These are phyloP conservation scores for Iphiclides podalirius DNA, from an alignment of 2,888 invertebrate genomes.

Conservation along the genomic window DNA sequence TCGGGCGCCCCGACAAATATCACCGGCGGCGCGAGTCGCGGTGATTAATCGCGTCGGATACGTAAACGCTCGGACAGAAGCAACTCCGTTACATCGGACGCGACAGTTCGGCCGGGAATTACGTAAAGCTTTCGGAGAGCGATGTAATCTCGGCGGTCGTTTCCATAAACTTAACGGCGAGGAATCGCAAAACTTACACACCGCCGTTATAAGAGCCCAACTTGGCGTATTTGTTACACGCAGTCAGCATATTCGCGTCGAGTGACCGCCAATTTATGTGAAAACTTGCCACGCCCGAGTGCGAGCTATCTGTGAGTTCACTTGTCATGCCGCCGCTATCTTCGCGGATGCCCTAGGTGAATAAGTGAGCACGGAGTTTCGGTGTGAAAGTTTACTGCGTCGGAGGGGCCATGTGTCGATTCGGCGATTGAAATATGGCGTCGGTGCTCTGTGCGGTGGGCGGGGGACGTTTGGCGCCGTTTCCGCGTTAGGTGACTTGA, in stretches of 20 bases:
- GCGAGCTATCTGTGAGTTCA: slow-evolving; percentile 78
- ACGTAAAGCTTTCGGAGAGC: slow-evolving; percentile 77
- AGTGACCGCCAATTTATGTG: slow-evolving; percentile 81
- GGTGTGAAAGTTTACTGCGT: slow-evolving; percentile 64
- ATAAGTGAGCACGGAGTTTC: slow-evolving; percentile 76
- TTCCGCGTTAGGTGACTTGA: slow-evolving; percentile 69
- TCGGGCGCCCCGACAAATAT: slow-evolving; percentile 39
- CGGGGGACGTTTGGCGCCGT: slow-evolving; percentile 79
- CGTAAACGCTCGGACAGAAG: slow-evolving; percentile 24
- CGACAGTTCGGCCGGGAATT: slow-evolving; percentile 61
- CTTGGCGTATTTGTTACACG: slow-evolving; percentile 79
- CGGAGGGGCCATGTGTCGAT: slow-evolving; percentile 72
- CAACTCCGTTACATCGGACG: slow-evolving; percentile 44
- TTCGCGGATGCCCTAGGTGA: slow-evolving; percentile 71
- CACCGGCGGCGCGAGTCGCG: slow-evolving; percentile 53
- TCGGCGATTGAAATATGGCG: slow-evolving; percentile 74
- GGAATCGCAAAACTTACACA: slow-evolving; percentile 79
- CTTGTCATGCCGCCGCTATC: slow-evolving; percentile 69
- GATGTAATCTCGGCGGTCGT: slow-evolving; percentile 76
- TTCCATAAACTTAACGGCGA: slow-evolving; percentile 78
- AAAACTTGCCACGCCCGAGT: slow-evolving; percentile 73
- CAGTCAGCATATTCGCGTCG: slow-evolving; percentile 79
- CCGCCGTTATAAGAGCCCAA: slow-evolving; percentile 78
- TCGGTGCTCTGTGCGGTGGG: slow-evolving; percentile 46
- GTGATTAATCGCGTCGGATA: slow-evolving; percentile 57